Percentiles rank a stretch among this genome's conserved stretches.
Evolutionary conservation across 2,797 vertebrate species (phyloP).

Genomic region (Selene dorsalis): DNA sequence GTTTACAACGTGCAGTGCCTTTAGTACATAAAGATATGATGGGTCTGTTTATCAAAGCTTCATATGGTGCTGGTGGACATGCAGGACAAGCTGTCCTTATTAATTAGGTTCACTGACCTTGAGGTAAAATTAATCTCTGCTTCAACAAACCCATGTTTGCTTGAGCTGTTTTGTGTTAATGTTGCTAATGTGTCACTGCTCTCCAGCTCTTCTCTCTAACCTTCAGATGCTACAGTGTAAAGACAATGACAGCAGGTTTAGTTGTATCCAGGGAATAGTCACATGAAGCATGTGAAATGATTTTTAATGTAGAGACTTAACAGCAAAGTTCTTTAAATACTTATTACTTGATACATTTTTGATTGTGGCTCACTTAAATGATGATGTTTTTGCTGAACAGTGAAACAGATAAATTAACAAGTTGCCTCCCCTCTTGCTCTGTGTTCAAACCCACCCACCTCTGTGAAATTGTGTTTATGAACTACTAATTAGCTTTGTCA

Average conservation of each 20-base stretch:
- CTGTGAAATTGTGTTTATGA: not conserved
- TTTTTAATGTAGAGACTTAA: not conserved
- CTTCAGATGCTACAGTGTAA: not conserved
- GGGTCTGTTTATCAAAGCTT: slow-evolving; percentile 20
- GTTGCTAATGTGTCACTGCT: not conserved
- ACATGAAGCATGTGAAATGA: not conserved
- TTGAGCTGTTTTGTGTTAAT: not conserved
- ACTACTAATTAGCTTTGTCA: not conserved
- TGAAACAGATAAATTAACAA: not conserved
- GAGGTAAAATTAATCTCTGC: slow-evolving; percentile 19
- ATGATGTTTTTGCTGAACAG: not conserved
- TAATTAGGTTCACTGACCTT: slow-evolving; percentile 33
- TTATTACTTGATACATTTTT: not conserved
- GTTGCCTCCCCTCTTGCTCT: not conserved
- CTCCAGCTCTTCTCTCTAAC: not conserved
- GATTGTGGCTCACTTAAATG: not conserved
- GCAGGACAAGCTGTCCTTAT: not conserved
- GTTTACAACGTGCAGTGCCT: not conserved
- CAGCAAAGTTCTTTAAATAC: not conserved
- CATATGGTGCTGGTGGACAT: not conserved
- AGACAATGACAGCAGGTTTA: not conserved
- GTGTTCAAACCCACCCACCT: not conserved
- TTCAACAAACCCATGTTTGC: slow-evolving; percentile 7
- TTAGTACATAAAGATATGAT: not conserved
- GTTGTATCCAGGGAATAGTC: not conserved